Evolutionary conservation across 2,113 vertebrate species (phyloP), one percentile per base, ranked within the genome.

Genomic region (Brevimyrus niger): DNA sequence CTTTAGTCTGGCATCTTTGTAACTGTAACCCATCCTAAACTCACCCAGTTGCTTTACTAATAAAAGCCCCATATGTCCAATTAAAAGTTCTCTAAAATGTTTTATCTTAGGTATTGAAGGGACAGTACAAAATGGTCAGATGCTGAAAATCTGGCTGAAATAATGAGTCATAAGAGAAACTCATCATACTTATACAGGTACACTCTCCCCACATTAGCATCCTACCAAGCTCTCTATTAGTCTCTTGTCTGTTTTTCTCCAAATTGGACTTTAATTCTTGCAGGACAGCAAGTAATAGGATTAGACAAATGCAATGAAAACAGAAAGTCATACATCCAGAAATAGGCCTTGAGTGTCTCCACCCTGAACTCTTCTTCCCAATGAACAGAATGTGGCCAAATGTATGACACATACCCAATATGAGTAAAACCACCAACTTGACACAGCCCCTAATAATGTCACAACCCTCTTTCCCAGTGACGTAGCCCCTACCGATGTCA

Each of bases 211-310:
- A 90, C 47, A 76, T 23, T 80, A 53, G 15, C 19, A 5, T 83
- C 90, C 89, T 90, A 93, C 93, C 91, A 58, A 93, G 85, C 44
- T 92, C 93, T 73, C 91, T 90, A 86, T 90, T 89, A 61, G 91
- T 92, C n/a, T 92, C 88, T 90, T 93, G 90, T 76, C 91, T 91
- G 91, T 92, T 93, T 42, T 7, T 90, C 88, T 90, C 92, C 86
- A 92, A 82, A 82, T 93, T 93, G 85, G 47, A 88, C 51, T 86
- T 93, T 86, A 93, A 88, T 90, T 92, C 90, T 92, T 92, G 55
- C 85, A 90, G 92, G 42, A 83, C 87, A 91, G 86, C 50, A 47
- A 38, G 89, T 55, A 53, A 51, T n/a, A 38, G 83, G 21, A 87
- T 87, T 73, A 83, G 23, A 83, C 47, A 84, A 91, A 76, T 27